These are phyloP conservation scores for Fulica atra DNA, from an alignment of 2,113 vertebrate genomes.

Conservation along the genomic window DNA sequence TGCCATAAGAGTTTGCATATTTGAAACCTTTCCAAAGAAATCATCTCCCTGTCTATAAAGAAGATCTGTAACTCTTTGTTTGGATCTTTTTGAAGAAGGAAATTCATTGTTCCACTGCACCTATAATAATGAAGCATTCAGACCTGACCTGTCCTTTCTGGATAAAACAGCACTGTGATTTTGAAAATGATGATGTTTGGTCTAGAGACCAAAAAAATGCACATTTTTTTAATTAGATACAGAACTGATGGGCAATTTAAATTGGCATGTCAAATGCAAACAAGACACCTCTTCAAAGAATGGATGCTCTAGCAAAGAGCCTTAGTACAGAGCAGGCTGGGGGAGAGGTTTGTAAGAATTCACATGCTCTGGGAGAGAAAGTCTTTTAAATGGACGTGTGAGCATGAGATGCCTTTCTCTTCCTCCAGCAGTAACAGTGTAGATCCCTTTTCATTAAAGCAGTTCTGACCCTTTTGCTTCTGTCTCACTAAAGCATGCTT, in stretches of 20 bases:
- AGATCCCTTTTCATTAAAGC: slow-evolving; percentile 2
- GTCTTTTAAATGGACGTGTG: background rate
- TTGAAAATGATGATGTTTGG: background rate
- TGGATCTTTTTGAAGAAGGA: background rate
- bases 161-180: background rate
- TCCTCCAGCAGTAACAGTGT: background rate
- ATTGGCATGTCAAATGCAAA: background rate
- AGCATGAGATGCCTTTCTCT: background rate
- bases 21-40: background rate
- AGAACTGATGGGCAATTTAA: background rate
- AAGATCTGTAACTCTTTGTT: background rate
- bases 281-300: background rate
- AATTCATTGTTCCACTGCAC: background rate
- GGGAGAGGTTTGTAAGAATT: background rate
- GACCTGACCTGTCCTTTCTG: background rate
- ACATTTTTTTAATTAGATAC: background rate
- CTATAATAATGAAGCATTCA: background rate
- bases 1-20: background rate
- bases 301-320: background rate
- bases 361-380: background rate
- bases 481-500: background rate
- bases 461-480: slow-evolving; percentile 3
- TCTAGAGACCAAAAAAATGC: background rate
- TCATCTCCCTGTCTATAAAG: background rate
- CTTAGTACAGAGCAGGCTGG: background rate